Base-by-base conservation (phyloP, 2,113 vertebrate species). In the Rhinolophus sinicus region DNA sequence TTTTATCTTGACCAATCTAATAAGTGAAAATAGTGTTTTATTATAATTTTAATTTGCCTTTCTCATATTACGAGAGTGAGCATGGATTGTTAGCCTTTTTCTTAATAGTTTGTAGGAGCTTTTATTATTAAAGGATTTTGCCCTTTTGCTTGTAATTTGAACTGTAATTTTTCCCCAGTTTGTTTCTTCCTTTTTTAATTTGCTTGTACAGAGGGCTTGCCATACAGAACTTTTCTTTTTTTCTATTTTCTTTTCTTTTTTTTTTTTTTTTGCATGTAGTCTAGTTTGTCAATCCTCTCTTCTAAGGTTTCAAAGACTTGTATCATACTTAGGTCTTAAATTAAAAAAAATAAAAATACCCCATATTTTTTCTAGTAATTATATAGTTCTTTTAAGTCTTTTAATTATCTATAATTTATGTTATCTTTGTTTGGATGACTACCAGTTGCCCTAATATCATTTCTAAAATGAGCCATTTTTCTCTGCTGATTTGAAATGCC, bases 381-480 rank as follows among this genome's bases (percentile, higher is more conserved):
- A 9, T 73, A 22, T 58, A 19, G 18, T 81, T 56, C 35, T 92
- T 75, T 58, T 64, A 65, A 35, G 24, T 10, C 28, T 85, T 96
- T 58, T 10, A n/a, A 18, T 64, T 84, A 35, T 75, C 64, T 90
- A 58, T 26, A 90, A 60, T 77, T 94, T 72, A 52, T 40, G 80
- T 81, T 70, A n/a, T 72, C 15, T 52, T 81, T 95, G 19, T 86
- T 56, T 92, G 56, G 10, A 76, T 72, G 40, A 28, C 30, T 52
- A 88, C 22, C 44, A 54, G 64, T 72, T 93, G 18, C 33, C 24
- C n/a, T 73, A 89, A 40, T 58, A 81, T 33, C 15, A 52, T 77
- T 92, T 94, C 94, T 84, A 30, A 97, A 75, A n/a, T 70, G n/a
- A 88, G 9, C 5, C 44, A 44, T 22, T 56, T 83, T 72, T 16